phyloP scores from a whole-genome alignment of 2,113 vertebrate species.

The Amazona vittata region DNA sequence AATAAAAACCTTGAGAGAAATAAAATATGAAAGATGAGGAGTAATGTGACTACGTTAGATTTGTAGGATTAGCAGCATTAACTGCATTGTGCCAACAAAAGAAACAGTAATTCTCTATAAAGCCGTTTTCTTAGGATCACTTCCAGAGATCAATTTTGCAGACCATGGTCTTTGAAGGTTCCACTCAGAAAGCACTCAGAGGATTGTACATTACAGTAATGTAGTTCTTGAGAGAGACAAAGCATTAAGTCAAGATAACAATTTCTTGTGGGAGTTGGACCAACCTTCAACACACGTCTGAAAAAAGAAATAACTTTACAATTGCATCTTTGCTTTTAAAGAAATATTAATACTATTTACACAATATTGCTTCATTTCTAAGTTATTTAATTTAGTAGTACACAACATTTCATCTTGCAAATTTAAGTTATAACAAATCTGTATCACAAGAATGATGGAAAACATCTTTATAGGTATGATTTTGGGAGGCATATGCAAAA shows the following conservation, averaged over 20 bases:
- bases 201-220: background rate
- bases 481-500: background rate
- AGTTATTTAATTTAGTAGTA: background rate
- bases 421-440: background rate
- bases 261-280: background rate
- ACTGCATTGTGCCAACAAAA: background rate
- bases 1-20: background rate
- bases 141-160: conserved; percentile 4
- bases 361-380: background rate
- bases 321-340: background rate
- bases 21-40: background rate
- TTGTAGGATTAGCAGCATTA: background rate
- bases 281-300: background rate
- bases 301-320: background rate
- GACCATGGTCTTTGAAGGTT: background rate
- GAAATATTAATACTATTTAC: background rate
- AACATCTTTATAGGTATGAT: background rate
- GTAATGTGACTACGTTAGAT: background rate
- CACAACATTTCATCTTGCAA: background rate
- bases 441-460: background rate
- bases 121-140: background rate
- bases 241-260: background rate
- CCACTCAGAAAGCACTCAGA: background rate
- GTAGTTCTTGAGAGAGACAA: background rate
- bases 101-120: background rate